These are phyloP conservation scores for Daboia siamensis DNA, from an alignment of 2,113 vertebrate species.

Conservation along the genomic window DNA sequence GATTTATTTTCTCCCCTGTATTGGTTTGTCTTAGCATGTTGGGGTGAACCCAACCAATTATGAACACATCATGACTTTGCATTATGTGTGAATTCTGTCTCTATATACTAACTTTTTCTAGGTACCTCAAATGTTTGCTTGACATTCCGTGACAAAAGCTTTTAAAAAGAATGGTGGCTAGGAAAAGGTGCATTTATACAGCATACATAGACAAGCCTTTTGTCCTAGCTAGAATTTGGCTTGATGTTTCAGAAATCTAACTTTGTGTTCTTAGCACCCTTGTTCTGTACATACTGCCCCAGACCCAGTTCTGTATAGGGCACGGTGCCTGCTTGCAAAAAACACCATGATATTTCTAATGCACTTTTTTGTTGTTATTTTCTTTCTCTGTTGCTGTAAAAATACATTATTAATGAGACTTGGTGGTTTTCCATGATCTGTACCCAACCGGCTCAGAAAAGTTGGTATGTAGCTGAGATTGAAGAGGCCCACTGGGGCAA, in stretches of 20 bases:
- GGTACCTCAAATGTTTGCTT: not conserved
- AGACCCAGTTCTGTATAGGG: not conserved
- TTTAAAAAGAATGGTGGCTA: not conserved
- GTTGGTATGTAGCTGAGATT: conserved; percentile 17
- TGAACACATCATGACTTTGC: not conserved
- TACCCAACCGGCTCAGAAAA: conserved; percentile 1
- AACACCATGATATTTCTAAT: not conserved
- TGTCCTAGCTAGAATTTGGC: not conserved
- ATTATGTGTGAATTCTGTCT: not conserved
- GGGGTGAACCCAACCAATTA: not conserved
- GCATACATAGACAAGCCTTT: not conserved
- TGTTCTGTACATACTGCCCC: not conserved
- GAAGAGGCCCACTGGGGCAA: conserved; percentile 16
- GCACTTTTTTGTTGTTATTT: not conserved
- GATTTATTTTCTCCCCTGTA: not conserved
- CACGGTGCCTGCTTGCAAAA: not conserved
- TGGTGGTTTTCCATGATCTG: not conserved
- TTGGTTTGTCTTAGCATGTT: not conserved
- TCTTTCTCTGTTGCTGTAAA: not conserved
- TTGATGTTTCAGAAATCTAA: not conserved
- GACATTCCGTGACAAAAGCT: not conserved
- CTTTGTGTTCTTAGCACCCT: not conserved
- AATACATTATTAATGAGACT: conserved; percentile 31
- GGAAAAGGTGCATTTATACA: not conserved
- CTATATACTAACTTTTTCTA: not conserved